Conservation (phyloP, 2,888 invertebrate genomes). For the Zygogramma bicolorata region DNA sequence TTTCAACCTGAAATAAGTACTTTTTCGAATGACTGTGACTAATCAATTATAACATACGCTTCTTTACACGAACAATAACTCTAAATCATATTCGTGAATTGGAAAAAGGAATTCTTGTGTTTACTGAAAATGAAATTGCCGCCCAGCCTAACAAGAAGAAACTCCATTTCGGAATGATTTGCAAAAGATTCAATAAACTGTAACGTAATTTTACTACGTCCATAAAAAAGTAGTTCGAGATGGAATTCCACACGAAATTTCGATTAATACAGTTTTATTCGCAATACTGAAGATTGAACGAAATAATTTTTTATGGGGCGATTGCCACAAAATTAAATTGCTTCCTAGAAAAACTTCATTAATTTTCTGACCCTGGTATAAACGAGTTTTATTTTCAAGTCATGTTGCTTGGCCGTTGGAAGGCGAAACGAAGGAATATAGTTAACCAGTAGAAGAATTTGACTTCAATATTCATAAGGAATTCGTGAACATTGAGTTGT, state of each 20-base stretch:
- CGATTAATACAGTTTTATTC: background rate
- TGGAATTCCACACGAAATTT: background rate
- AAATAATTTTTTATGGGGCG: background rate
- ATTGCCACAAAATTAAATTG: background rate
- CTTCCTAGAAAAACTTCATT: background rate
- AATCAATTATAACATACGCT: too few species aligned
- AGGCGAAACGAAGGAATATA: background rate
- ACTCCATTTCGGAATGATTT: background rate
- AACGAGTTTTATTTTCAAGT: background rate
- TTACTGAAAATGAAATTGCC: background rate
- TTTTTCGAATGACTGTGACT: too few species aligned
- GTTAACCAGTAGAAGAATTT: background rate
- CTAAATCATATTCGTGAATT: too few species aligned
- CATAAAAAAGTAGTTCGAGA: background rate
- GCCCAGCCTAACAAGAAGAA: background rate
- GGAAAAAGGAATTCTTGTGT: background rate
- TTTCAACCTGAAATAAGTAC: too few species aligned
- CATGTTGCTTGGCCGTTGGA: background rate
- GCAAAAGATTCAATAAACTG: background rate
- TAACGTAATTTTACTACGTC: background rate
- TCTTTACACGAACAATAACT: too few species aligned
- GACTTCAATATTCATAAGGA: too few species aligned
- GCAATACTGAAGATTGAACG: background rate
- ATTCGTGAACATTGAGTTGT: too few species aligned
- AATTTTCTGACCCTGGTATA: background rate